These are phyloP conservation scores for Rhineura floridana DNA, from an alignment of 2,113 vertebrate genomes.

Conservation along the genomic window DNA sequence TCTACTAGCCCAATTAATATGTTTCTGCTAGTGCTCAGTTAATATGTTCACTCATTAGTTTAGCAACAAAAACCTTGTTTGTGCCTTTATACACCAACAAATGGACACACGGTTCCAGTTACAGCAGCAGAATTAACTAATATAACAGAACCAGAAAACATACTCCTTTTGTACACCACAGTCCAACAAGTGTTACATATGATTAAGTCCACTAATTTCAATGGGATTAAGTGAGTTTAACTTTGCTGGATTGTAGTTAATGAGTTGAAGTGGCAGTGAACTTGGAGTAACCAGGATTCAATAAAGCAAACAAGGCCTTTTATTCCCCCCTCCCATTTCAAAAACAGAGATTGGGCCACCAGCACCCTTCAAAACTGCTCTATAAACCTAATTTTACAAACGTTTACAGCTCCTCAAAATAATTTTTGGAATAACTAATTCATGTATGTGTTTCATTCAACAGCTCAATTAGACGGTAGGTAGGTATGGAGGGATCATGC, in stretches of 20 bases:
- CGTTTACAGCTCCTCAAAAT: constrained; percentile 29
- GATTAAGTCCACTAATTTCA: neutral
- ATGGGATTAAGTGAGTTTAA: neutral
- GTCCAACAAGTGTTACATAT: neutral
- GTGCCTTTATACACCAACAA: neutral
- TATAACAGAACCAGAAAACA: too few relatives aligned
- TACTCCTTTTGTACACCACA: neutral
- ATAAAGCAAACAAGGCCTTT: constrained; percentile 4
- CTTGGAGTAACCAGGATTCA: constrained; percentile 30
- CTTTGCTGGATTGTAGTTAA: neutral
- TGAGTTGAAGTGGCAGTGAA: neutral
- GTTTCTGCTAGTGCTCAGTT: constrained; percentile 15
- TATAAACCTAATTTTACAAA: neutral
- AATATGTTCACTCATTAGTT: neutral
- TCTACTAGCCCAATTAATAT: constrained; percentile 20
- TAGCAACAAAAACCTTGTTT: neutral
- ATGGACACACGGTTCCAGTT: constrained; percentile 29
- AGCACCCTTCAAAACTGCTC: neutral
- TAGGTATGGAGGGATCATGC: too few relatives aligned
- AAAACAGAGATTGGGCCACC: constrained; percentile 20
- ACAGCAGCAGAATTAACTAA: neutral
- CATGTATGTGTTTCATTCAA: neutral
- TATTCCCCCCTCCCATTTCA: neutral
- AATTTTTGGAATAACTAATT: constrained; percentile 48
- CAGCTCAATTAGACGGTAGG: neutral